Percentiles rank a stretch among this genome's conserved stretches.
phyloP scores from a whole-genome alignment of 1,140 invertebrate genomes.

The Nephila pilipes region DNA sequence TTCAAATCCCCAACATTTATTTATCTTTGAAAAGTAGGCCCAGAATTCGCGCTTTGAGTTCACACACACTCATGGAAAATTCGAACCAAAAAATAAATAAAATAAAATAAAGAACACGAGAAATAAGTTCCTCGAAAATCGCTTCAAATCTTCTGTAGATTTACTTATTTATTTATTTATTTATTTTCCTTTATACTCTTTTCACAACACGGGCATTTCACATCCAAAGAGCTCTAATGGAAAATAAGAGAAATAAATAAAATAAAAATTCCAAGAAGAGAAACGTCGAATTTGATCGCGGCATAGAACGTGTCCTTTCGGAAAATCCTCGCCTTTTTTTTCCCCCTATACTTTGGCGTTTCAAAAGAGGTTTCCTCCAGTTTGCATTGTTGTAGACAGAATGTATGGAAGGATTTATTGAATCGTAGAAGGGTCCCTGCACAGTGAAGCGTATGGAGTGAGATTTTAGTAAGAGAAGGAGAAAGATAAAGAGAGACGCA shows the following conservation, averaged over 20 bases:
- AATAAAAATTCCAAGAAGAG: neutral
- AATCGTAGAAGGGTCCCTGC: conserved; percentile 4
- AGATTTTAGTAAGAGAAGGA: neutral
- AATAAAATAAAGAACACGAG: neutral
- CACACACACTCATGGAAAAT: neutral
- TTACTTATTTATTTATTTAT: conserved; percentile 1
- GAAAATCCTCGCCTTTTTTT: conserved; percentile 4
- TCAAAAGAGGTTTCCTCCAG: conserved; percentile 11
- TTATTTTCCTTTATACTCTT: conserved; percentile 39
- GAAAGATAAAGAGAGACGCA: neutral
- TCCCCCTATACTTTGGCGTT: neutral
- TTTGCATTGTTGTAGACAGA: conserved; percentile 57
- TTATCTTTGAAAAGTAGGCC: neutral
- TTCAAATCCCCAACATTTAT: neutral
- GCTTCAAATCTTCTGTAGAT: neutral
- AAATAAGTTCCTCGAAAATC: neutral
- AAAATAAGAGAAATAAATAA: neutral
- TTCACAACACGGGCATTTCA: conserved; percentile 12
- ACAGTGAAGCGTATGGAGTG: neutral
- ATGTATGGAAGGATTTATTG: conserved; percentile 37
- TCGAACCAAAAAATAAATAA: neutral
- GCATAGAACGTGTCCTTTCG: conserved; percentile 42
- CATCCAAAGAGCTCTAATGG: conserved; percentile 16
- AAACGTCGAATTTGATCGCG: conserved; percentile 28
- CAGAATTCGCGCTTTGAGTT: neutral